Evolutionary conservation across 2,797 vertebrate genomes (phyloP).

Genomic region (Aulostomus chinensis): DNA sequence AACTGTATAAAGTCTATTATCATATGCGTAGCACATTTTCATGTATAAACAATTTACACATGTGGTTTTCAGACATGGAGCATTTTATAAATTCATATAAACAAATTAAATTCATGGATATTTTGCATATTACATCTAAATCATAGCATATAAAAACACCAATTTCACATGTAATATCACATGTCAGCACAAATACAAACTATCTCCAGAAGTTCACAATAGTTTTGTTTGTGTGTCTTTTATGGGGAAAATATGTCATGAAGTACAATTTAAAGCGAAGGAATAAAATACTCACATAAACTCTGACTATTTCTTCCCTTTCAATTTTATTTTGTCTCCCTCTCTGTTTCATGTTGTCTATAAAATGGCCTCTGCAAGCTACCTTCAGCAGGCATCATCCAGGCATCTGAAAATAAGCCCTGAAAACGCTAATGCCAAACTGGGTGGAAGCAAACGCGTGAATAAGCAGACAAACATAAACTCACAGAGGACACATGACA

Average conservation of each 20-base stretch:
- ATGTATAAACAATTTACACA: not conserved
- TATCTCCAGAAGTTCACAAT: not conserved
- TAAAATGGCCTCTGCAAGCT: no score
- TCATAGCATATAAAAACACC: not conserved
- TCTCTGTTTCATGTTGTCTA: no score
- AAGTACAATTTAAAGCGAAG: slow-evolving; percentile 19
- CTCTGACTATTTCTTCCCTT: slow-evolving; percentile 5
- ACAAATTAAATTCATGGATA: not conserved
- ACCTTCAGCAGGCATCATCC: no score
- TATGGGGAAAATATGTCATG: slow-evolving; percentile 2
- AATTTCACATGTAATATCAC: not conserved
- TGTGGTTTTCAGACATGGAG: no score
- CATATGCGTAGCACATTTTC: not conserved
- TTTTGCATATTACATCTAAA: not conserved
- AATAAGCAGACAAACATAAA: slow-evolving; percentile 69
- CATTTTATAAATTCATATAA: not conserved
- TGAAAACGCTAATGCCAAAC: slow-evolving; percentile 45
- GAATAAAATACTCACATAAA: slow-evolving; percentile 26
- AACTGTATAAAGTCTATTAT: not conserved
- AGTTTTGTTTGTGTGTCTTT: not conserved
- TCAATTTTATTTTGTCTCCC: slow-evolving; percentile 10
- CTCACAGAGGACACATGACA: slow-evolving; percentile 53
- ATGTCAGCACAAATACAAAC: not conserved
- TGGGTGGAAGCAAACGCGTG: slow-evolving; percentile 60
- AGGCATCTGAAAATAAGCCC: slow-evolving; percentile 38